Evolutionary conservation across 2,113 vertebrate genomes (phyloP).

Genomic region (Proterorhinus semilunaris): DNA sequence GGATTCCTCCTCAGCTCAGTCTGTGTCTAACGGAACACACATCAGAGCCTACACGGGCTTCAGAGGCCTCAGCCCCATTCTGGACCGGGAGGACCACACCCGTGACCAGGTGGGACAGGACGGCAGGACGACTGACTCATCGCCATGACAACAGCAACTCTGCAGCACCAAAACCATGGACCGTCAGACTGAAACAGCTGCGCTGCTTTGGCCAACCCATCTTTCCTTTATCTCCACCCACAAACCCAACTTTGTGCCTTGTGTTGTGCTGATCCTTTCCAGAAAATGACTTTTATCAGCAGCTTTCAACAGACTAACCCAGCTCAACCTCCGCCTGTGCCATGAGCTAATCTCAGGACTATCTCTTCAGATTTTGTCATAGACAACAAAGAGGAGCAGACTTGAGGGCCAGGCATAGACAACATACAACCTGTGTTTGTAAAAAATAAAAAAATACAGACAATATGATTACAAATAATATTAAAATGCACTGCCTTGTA

Average conservation of each 20-base stretch:
- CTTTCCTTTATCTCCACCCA: conserved; percentile 24
- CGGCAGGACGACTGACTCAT: conserved; percentile 69
- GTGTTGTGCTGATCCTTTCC: conserved; percentile 25
- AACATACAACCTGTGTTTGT: conserved; percentile 22
- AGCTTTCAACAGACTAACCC: conserved; percentile 36
- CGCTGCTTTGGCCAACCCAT: conserved; percentile 58
- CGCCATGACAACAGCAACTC: conserved; percentile 35
- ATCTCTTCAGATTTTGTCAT: conserved; percentile 31
- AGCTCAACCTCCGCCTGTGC: conserved; percentile 50
- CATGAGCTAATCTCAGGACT: conserved; percentile 63
- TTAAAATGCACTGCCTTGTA: background rate
- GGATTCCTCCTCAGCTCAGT: conserved; percentile 58
- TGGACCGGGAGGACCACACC: conserved; percentile 79
- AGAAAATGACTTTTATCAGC: conserved; percentile 16
- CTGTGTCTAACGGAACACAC: conserved; percentile 72
- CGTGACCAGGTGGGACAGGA: conserved; percentile 88
- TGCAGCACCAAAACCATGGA: conserved; percentile 3
- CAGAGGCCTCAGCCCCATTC: conserved; percentile 77
- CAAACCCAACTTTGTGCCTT: conserved; percentile 51
- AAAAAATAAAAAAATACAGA: background rate
- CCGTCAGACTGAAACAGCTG: conserved; percentile 28
- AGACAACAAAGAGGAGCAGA: conserved; percentile 15
- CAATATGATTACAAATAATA: background rate
- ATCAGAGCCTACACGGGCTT: conserved; percentile 73
- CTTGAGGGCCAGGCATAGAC: background rate